Evolutionary conservation across 2,797 vertebrate genomes (phyloP), one percentile per base, ranked within the genome.

Genomic region (Esox lucius): DNA sequence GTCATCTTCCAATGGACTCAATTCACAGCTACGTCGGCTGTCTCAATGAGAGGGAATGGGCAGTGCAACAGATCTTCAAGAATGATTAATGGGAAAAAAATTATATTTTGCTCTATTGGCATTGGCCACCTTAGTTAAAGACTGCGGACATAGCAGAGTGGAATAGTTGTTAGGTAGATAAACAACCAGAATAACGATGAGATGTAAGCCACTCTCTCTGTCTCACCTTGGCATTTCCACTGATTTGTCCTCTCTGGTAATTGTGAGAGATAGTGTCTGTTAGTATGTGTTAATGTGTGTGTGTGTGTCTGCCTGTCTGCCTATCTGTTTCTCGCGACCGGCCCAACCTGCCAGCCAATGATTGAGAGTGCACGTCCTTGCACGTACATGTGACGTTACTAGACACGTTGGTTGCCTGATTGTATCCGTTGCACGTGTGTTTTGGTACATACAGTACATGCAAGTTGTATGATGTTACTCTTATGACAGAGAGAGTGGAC

Each of bases 41-140:
- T 46, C 8, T 11, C 12, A 13, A 8, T 5, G 12, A 1, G 42
- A 46, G 1, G 42, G 42, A 24, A 59, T 8, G 26, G 39, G 39
- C 4, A 49, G 39, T 66, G 24, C 31, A 42, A 69, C 67, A 69
- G 51, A 22, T n/a, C 71, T 13, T 64, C 39, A 35, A 64, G 35
- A 42, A 15, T 31, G 48, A 59, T 73, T 73, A 73, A 73, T 65
- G 71, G 71, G 56, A 65, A 64, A 59, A 48, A 59, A 6, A 5
- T n/a, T 35, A 53, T 73, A 65, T 22, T 22, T 15, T 16, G 39
- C 11, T 13, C 16, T 48, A 56, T 53, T 53, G 70, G 70, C 39
- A 39, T 73, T 73, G 59, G 71, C 59, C 24, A 17, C 51, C 17
- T 31, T 59, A 31, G 51, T 31, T 35, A 71, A 51, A 35, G 17